A percentile compares a stretch with the other conserved stretches of the same genome.
Conservation (phyloP, 2,888 invertebrate species). For the Pseudanteris insignis region DNA sequence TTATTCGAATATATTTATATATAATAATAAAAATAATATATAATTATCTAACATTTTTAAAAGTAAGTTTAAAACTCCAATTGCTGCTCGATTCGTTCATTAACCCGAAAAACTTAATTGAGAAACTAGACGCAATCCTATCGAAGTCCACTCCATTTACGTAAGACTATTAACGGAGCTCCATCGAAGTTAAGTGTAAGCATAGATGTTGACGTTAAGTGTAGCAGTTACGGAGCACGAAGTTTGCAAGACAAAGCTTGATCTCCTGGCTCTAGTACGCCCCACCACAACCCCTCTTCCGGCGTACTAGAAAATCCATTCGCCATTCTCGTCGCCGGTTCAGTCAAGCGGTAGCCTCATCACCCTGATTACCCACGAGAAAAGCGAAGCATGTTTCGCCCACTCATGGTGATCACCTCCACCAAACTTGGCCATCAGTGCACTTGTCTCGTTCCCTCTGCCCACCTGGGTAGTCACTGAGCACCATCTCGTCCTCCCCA, state of each 20-base stretch:
- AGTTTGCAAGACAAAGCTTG: conserved; percentile 52
- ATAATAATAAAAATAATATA: no score
- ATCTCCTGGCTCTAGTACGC: conserved; percentile 20
- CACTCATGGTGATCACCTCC: conserved; percentile 65
- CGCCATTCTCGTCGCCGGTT: conserved; percentile 45
- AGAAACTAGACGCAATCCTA: background rate
- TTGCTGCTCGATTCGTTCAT: no score
- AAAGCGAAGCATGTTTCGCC: conserved; percentile 62
- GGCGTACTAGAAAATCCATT: conserved; percentile 22
- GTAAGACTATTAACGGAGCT: background rate
- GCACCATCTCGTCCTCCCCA: conserved; percentile 32
- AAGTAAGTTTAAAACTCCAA: no score
- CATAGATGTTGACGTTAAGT: conserved; percentile 41
- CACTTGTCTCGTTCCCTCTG: conserved; percentile 35
- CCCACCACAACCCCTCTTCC: background rate
- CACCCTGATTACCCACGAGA: conserved; percentile 62
- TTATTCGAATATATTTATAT: no score
- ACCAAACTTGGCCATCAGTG: conserved; percentile 50
- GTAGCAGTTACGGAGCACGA: no score
- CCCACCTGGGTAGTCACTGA: no score
- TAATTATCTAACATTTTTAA: no score
- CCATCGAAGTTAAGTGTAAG: conserved; percentile 3
- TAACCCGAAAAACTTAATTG: background rate
- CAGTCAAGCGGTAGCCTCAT: conserved; percentile 53
- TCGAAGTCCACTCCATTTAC: background rate